phyloP scores from a whole-genome alignment of 2,113 vertebrate genomes.

The Ophthalmolycus amberensis region DNA sequence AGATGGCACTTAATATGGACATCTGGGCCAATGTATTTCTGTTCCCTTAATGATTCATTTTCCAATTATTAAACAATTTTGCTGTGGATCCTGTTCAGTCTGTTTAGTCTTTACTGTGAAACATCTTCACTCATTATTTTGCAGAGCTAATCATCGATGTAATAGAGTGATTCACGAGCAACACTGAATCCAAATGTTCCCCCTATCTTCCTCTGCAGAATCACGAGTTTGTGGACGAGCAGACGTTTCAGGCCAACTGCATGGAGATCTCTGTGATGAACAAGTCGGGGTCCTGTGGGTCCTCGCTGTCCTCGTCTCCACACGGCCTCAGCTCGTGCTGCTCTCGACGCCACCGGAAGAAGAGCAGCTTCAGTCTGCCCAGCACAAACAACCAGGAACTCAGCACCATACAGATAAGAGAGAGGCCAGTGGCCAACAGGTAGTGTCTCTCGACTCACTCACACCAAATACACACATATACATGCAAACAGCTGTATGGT shows the following conservation, averaged over 20 bases:
- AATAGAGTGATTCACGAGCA: slow-evolving; percentile 56
- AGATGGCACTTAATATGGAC: slow-evolving; percentile 79
- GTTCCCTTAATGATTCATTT: slow-evolving; percentile 71
- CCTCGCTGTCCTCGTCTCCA: slow-evolving; percentile 90
- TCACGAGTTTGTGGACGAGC: slow-evolving; percentile 98
- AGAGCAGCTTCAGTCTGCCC: slow-evolving; percentile 93
- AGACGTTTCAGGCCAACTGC: slow-evolving; percentile 95
- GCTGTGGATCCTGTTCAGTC: slow-evolving; percentile 58
- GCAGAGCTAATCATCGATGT: slow-evolving; percentile 42
- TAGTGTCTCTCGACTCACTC: slow-evolving; percentile 22
- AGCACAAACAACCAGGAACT: slow-evolving; percentile 95
- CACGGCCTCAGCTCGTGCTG: slow-evolving; percentile 93
- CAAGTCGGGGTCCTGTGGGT: slow-evolving; percentile 88
- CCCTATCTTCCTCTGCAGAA: slow-evolving; percentile 83
- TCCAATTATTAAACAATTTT: slow-evolving; percentile 68
- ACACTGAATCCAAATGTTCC: slow-evolving; percentile 16
- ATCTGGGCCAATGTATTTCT: slow-evolving; percentile 78
- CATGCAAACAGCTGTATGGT: neutral
- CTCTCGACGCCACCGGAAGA: slow-evolving; percentile 94
- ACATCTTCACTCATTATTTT: slow-evolving; percentile 67
- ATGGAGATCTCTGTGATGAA: slow-evolving; percentile 93
- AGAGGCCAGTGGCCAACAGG: slow-evolving; percentile 76
- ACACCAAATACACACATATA: neutral
- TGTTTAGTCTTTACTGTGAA: slow-evolving; percentile 58
- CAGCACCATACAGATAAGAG: slow-evolving; percentile 85